Base-by-base conservation (phyloP, 2,113 vertebrate genomes). In the Tychaedon coryphoeus region DNA sequence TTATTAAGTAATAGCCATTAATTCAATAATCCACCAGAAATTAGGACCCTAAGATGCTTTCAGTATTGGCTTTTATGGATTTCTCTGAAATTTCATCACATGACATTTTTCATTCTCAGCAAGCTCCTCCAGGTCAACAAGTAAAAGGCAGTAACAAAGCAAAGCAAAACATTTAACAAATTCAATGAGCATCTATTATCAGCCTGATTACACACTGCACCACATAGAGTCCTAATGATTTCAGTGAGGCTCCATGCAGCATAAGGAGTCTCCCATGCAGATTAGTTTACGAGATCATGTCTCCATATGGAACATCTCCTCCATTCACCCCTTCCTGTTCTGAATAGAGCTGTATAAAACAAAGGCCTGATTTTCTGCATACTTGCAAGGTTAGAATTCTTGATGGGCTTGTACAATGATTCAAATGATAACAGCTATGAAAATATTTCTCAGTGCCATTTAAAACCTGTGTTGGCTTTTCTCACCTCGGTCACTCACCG, bases 101-200 rank as follows among this genome's bases (percentile, higher is more conserved):
- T 51, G 70, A 70, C 56, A 73, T 56, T 76, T 94, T 93, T 80
- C 78, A 79, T 56, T 88, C 78, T 92, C 87, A 73, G 67, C 3
- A 10, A 96, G 64, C 34, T 90, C 17, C 64, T 91, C 38, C 85
- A 82, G 64, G 92, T 94, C 87, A 96, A 84, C 58, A 93, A 90
- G 85, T 71, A 90, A 90, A 94, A 92, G 70, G 56, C 91, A 95
- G 62, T 61, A 91, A 88, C 74, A 96, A 95, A 93, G 87, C 34
- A 88, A 88, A 93, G 64, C 50, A 93, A 90, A 96, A 95, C 91
- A 91, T 94, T 83, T 94, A 95, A 83, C 92, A 89, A 95, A 95
- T 91, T 94, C 91, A 91, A 75, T 92, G 90, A 95, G 91, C 74
- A 66, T 90, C 93, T 95, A 79, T 96, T 96, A 96, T 96, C 92